Conservation (phyloP, 2,888 invertebrate species). For the Apamea crenata region DNA sequence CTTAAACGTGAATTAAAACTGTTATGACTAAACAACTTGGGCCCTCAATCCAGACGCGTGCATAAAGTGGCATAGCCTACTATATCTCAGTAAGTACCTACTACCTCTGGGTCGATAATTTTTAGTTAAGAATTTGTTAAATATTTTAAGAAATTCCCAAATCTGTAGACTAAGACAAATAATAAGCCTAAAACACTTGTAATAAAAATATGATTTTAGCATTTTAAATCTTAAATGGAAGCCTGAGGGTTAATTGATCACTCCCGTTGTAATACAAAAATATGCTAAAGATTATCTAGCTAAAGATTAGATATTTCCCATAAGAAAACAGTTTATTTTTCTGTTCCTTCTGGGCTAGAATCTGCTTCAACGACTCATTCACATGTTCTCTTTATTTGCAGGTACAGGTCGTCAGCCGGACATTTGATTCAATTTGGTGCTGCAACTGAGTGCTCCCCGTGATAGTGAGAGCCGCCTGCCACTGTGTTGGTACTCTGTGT, state of each 20-base stretch:
- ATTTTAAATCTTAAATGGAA: background rate
- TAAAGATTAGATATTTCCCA: background rate
- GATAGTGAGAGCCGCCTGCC: background rate
- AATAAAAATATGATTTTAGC: background rate
- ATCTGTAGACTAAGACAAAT: no score
- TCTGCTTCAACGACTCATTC: background rate
- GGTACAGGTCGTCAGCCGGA: background rate
- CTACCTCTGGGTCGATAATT: no score
- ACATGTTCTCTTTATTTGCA: slow-evolving; percentile 13
- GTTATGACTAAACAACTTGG: no score
- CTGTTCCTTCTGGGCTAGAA: background rate
- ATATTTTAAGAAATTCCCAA: no score
- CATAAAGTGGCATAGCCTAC: no score
- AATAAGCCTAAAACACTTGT: no score
- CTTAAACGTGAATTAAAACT: no score
- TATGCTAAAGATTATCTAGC: background rate
- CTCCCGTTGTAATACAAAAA: background rate
- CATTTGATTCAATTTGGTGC: background rate
- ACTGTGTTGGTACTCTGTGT: background rate
- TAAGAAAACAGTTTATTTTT: background rate
- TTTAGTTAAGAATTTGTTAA: no score
- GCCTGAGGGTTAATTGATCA: background rate
- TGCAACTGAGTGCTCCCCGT: background rate
- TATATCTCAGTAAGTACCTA: no score
- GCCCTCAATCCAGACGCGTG: no score